Conservation (phyloP, 2,888 invertebrate species). For the Laothoe populi region DNA sequence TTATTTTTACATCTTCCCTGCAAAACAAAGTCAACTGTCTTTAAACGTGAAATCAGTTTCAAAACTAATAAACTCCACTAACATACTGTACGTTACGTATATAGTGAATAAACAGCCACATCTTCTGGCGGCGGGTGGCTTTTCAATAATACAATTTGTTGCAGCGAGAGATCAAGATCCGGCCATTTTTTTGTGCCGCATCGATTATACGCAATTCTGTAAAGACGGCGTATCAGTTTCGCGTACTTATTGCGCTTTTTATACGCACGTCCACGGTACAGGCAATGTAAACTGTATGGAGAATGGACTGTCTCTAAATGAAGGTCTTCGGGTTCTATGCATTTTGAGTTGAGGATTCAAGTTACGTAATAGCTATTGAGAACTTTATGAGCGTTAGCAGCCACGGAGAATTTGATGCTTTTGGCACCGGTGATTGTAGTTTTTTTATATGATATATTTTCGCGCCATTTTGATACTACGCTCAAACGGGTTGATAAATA, state of each 20-base stretch:
- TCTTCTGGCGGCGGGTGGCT: conserved; percentile 28
- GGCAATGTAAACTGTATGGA: neutral
- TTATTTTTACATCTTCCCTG: too few species aligned
- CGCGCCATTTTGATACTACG: too few species aligned
- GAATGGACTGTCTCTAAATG: neutral
- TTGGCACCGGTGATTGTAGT: too few species aligned
- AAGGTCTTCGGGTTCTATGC: neutral
- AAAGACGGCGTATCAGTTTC: conserved; percentile 44
- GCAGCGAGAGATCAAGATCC: conserved; percentile 30
- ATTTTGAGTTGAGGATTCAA: neutral
- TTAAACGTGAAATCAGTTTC: too few species aligned
- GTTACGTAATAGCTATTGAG: too few species aligned
- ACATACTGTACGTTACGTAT: conserved; percentile 8
- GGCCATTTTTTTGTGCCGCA: conserved; percentile 39
- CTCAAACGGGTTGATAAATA: too few species aligned
- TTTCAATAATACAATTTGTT: conserved; percentile 51
- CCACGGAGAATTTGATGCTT: too few species aligned
- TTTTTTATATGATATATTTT: too few species aligned
- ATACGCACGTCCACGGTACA: neutral
- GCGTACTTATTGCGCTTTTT: conserved; percentile 34
- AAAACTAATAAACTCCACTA: too few species aligned
- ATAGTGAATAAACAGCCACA: neutral
- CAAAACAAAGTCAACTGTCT: too few species aligned
- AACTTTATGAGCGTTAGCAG: too few species aligned
- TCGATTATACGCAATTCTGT: conserved; percentile 43